Evolutionary conservation across 2,888 invertebrate genomes (phyloP).

Genomic region (Clepsis dumicolana): DNA sequence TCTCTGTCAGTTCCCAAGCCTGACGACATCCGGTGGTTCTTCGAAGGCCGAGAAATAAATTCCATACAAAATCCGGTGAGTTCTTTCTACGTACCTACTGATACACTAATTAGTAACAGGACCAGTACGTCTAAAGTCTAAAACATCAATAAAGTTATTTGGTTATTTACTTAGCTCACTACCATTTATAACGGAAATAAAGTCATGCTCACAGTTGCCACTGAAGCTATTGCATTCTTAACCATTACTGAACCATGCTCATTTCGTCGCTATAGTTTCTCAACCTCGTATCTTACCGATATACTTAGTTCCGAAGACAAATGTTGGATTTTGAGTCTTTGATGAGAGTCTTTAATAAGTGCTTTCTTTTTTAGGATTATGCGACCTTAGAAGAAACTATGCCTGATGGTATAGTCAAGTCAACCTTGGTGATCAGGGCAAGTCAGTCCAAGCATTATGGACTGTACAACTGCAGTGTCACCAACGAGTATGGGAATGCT

Average conservation of each 20-base stretch:
- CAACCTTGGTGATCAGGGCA: conserved; percentile 93
- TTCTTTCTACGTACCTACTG: no score
- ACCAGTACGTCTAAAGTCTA: no score
- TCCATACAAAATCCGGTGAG: conserved; percentile 87
- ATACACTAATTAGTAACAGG: no score
- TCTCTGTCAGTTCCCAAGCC: conserved; percentile 96
- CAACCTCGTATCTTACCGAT: not conserved
- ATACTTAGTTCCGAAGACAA: not conserved
- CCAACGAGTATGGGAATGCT: conserved; percentile 95
- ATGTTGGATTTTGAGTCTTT: not conserved
- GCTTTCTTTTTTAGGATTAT: conserved; percentile 84
- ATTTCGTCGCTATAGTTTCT: no score
- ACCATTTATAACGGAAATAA: no score
- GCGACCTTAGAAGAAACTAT: conserved; percentile 90
- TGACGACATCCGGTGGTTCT: conserved; percentile 94
- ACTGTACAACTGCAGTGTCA: conserved; percentile 96
- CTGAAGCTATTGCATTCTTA: no score
- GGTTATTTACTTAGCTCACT: no score
- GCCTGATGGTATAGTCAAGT: conserved; percentile 91
- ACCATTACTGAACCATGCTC: no score
- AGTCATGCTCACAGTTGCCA: no score
- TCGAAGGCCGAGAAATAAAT: conserved; percentile 93
- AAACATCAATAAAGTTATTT: no score
- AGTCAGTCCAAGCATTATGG: conserved; percentile 95
- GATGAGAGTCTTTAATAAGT: not conserved